Evolutionary conservation across 2,888 invertebrate genomes (phyloP).

Genomic region (Oligia fasciuncula): DNA sequence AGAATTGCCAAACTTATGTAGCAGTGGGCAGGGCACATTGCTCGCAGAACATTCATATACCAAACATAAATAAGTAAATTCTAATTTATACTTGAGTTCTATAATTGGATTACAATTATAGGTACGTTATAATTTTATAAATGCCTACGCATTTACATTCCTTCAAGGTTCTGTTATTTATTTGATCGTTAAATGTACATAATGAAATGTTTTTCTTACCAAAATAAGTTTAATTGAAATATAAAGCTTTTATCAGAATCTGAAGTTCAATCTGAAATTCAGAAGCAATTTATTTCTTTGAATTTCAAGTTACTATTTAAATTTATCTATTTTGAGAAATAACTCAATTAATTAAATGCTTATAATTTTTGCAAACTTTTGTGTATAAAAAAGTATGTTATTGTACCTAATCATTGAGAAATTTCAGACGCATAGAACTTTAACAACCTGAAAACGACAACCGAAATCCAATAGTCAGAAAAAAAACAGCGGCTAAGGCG

Average conservation of each 20-base stretch:
- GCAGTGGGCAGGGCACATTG: too few relatives aligned
- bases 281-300: not conserved
- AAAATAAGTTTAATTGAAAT: conserved; percentile 19
- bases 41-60: not conserved
- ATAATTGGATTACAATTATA: conserved; percentile 1
- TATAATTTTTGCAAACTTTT: not conserved
- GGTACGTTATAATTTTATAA: not conserved
- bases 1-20: too few relatives aligned
- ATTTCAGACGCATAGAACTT: not conserved
- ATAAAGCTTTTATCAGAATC: conserved; percentile 18
- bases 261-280: conserved; percentile 20
- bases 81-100: not conserved
- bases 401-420: too few relatives aligned
- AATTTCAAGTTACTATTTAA: not conserved
- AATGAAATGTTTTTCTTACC: conserved; percentile 9
- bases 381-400: too few relatives aligned
- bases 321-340: conserved; percentile 3
- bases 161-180: conserved; percentile 4
- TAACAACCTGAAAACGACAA: too few relatives aligned
- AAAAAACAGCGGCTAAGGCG: too few relatives aligned
- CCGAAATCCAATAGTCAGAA: not conserved
- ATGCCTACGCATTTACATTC: not conserved
- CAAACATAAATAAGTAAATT: not conserved
- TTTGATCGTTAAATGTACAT: not conserved
- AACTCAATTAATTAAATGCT: not conserved